Evolutionary conservation across 2,888 invertebrate species (phyloP).

Genomic region (Drosophila ezoana): DNA sequence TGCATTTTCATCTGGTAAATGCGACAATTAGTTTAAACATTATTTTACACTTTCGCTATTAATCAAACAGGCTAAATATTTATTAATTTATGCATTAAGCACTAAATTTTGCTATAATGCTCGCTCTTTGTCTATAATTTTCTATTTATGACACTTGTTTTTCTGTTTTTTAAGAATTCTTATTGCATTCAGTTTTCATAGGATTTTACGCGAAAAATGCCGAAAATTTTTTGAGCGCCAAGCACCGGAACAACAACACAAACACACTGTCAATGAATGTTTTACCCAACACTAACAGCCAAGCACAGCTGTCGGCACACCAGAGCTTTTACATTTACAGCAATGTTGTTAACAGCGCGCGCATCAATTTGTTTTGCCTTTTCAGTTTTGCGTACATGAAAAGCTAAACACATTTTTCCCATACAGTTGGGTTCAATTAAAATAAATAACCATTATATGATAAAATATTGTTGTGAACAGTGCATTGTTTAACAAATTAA

Average conservation of each 20-base stretch:
- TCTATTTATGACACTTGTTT: conserved; percentile 59
- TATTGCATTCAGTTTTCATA: conserved; percentile 31
- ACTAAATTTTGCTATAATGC: conserved; percentile 14
- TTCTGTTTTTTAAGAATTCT: conserved; percentile 20
- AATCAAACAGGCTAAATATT: conserved; percentile 9
- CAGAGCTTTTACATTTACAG: conserved; percentile 13
- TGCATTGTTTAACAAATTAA: not conserved
- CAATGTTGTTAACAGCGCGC: conserved; percentile 20
- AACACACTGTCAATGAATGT: conserved; percentile 49
- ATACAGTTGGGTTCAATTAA: not conserved
- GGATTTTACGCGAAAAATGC: conserved; percentile 53
- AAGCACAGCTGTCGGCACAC: conserved; percentile 7
- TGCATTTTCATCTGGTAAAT: conserved; percentile 82
- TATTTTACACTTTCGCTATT: conserved; percentile 7
- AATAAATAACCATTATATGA: not conserved
- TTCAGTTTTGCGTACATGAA: not conserved
- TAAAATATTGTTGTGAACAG: too few relatives aligned
- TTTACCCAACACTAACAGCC: conserved; percentile 39
- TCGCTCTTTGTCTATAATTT: conserved; percentile 38
- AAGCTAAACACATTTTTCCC: rapidly evolving
- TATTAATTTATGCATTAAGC: conserved; percentile 24
- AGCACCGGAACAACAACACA: conserved; percentile 65
- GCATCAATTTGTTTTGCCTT: not conserved
- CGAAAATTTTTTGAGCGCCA: conserved; percentile 74
- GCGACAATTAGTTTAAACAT: conserved; percentile 64